These are phyloP conservation scores for Nemotelus nigrinus DNA, from an alignment of 2,888 invertebrate genomes.

Conservation along the genomic window DNA sequence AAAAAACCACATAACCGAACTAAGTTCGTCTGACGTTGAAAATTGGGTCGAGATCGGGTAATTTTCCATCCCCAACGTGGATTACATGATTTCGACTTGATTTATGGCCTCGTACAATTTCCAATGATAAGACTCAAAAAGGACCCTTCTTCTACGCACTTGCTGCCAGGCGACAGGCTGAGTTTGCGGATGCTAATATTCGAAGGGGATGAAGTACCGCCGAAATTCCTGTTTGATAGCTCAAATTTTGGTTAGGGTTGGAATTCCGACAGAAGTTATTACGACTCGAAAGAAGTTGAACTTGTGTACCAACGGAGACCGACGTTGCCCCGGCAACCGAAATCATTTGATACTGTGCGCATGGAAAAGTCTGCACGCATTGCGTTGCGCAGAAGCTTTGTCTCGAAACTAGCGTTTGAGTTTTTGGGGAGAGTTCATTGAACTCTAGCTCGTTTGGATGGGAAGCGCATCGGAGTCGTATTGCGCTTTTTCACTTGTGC, in stretches of 20 bases:
- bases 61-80: constrained; percentile 10
- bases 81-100: neutral
- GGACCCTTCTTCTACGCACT: constrained; percentile 16
- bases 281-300: neutral
- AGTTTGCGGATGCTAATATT: neutral
- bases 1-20: neutral
- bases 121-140: neutral
- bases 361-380: neutral
- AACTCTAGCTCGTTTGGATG: neutral
- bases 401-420: neutral
- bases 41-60: constrained; percentile 30
- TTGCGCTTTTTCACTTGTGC: constrained; percentile 25
- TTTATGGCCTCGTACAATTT: constrained; percentile 1
- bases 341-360: constrained; percentile 25
- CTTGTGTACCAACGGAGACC: neutral
- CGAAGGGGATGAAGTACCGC: neutral
- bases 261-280: neutral
- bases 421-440: constrained; percentile 29
- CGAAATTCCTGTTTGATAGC: constrained; percentile 11
- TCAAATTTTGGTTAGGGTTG: constrained; percentile 1
- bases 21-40: neutral
- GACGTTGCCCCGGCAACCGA: constrained; percentile 32
- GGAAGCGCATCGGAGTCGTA: neutral
- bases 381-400: constrained; percentile 3
- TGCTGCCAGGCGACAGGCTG: neutral